A percentile compares a stretch with the other conserved stretches of the same genome.
Conservation (phyloP, 2,888 invertebrate species). For the Lithosia quadra region DNA sequence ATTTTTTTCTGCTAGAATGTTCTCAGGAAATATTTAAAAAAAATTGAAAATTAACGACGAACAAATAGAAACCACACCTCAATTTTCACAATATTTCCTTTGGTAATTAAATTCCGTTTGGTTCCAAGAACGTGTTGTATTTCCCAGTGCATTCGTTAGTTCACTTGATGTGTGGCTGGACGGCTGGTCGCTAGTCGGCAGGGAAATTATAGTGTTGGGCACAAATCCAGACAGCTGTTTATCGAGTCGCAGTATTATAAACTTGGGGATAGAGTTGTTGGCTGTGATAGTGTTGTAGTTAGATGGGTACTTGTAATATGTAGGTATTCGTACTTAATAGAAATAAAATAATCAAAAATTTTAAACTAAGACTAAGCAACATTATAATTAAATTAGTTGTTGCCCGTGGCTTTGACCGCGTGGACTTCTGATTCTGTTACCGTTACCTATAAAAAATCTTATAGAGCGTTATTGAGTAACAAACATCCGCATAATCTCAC, state of each 20-base stretch:
- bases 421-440: too few relatives aligned
- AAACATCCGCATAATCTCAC: too few relatives aligned
- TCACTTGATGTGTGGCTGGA: conserved; percentile 16
- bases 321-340: too few relatives aligned
- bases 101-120: conserved; percentile 33
- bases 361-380: too few relatives aligned
- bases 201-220: conserved; percentile 42
- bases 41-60: neutral
- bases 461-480: too few relatives aligned
- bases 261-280: conserved; percentile 30
- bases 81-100: conserved; percentile 22
- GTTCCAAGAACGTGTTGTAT: conserved; percentile 39
- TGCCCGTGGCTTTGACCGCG: too few relatives aligned
- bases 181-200: conserved; percentile 17
- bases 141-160: conserved; percentile 42
- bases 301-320: too few relatives aligned
- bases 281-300: neutral
- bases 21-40: neutral
- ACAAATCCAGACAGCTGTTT: conserved; percentile 47
- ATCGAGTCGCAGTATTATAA: conserved; percentile 31
- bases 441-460: too few relatives aligned
- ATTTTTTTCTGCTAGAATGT: neutral
- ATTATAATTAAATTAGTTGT: too few relatives aligned
- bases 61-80: conserved; percentile 5
- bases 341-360: too few relatives aligned